Evolutionary conservation across 64 coral and sea anemone species (phyloP), one percentile per base, ranked within the genome.

Genomic region (Stichodactyla mertensii): DNA sequence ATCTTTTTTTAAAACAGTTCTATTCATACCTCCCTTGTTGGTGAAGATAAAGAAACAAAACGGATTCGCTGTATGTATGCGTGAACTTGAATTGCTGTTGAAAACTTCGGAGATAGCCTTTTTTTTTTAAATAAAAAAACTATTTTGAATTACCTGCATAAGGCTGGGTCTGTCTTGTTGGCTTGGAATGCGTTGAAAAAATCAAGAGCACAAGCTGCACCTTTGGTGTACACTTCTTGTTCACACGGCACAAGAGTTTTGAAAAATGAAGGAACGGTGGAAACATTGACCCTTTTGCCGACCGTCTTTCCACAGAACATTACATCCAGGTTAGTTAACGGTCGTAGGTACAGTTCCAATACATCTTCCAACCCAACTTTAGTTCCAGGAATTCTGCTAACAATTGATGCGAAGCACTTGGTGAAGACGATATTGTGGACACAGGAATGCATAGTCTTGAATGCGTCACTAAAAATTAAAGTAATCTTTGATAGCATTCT

Each of bases 371-470:
- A 19, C 15, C 53, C n/a, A 54, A 4, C 7, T 20, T 81, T 81
- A 16, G 54, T 6, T 14, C 51, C 4, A 51, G 78, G 52, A 7
- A 53, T 55, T 53, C 53, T 11, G 10, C 6, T 55, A 4, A 81
- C 53, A 18, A 55, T 6, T 53, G 36, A 53, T 20, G 36, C 51
- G 53, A 81, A 81, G 53, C 78, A 81, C n/a, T 81, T 81, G 11
- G 16, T 52, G 7, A 55, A 81, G 51, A 81, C 36, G 5, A 81
- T 81, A 5, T 54, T 20, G 53, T 81, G 78, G 54, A 81, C 51
- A 20, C 78, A 81, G 12, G 78, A 81, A 53, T 52, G 36, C 78
- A 81, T 81, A 6, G 52, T 81, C 78, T 81, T 54, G 78, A 53
- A 81, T 14, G 18, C 52, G 1, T 81, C 53, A 22, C 78, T 81